phyloP scores from a whole-genome alignment of 2,888 invertebrate species.

The Campopleginae sp. region DNA sequence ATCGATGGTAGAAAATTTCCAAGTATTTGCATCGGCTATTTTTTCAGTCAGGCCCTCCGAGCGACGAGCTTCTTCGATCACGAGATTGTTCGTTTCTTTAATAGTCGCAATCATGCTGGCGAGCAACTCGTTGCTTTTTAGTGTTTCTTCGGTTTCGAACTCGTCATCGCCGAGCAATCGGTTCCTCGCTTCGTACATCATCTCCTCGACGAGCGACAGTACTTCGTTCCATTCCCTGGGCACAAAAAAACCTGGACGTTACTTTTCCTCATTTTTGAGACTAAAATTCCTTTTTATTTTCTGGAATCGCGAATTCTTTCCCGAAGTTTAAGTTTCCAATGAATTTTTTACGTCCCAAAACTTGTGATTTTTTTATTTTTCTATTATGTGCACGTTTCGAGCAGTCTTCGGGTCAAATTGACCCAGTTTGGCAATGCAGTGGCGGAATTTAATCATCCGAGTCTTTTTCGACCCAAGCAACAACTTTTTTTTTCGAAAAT shows the following conservation, averaged over 20 bases:
- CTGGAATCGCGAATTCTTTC: background rate
- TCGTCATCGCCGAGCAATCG: conserved; percentile 48
- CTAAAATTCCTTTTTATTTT: background rate
- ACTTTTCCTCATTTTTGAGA: background rate
- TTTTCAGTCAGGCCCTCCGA: conserved; percentile 69
- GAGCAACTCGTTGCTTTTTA: conserved; percentile 65
- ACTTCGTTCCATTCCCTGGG: conserved; percentile 72
- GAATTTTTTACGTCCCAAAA: background rate
- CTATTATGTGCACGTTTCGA: background rate
- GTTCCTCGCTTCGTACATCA: conserved; percentile 70
- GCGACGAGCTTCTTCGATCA: conserved; percentile 69
- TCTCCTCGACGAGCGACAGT: conserved; percentile 71
- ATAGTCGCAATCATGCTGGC: conserved; percentile 68
- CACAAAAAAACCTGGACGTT: background rate
- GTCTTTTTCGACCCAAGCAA: too few relatives aligned
- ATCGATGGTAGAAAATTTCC: conserved; percentile 64
- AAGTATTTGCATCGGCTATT: conserved; percentile 68
- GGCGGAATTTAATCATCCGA: too few relatives aligned
- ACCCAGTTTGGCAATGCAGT: too few relatives aligned
- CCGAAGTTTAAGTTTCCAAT: background rate
- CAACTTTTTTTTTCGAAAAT: too few relatives aligned
- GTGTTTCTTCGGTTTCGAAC: conserved; percentile 37
- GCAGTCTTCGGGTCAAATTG: background rate
- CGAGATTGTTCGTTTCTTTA: conserved; percentile 70
- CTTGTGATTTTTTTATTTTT: background rate